A percentile compares a stretch with the other conserved stretches of the same genome.
Conservation (phyloP, 2,888 invertebrate species). For the Odontocerum albicorne region DNA sequence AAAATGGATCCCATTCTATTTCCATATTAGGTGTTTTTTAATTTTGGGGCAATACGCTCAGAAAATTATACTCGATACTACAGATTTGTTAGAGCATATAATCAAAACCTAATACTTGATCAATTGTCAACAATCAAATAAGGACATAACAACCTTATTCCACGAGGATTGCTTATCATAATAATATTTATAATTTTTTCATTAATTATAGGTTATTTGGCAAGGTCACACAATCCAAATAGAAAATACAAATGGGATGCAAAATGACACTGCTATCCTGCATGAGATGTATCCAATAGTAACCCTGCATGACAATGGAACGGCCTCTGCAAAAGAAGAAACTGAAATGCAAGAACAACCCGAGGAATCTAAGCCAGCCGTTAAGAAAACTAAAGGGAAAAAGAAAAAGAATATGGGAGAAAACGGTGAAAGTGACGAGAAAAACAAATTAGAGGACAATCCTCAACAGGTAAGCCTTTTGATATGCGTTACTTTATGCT, state of each 20-base stretch:
- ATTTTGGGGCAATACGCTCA: too few species aligned
- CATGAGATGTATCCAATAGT: conserved; percentile 34
- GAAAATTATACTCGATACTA: too few species aligned
- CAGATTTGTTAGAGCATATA: too few species aligned
- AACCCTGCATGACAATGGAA: conserved; percentile 39
- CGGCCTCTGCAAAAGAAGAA: conserved; percentile 49
- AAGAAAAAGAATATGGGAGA: conserved; percentile 53
- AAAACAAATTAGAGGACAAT: conserved; percentile 70
- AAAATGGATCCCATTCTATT: too few species aligned
- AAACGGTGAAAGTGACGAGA: conserved; percentile 58
- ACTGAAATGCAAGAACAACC: conserved; percentile 44
- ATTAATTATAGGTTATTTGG: conserved; percentile 61
- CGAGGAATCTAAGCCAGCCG: conserved; percentile 54
- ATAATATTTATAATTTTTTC: too few species aligned
- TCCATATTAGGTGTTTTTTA: too few species aligned
- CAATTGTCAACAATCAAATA: too few species aligned
- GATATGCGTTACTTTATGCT: background rate
- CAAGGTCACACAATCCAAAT: conserved; percentile 68
- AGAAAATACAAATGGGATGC: conserved; percentile 50
- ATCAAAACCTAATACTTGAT: too few species aligned
- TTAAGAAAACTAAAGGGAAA: conserved; percentile 50
- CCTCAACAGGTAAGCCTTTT: conserved; percentile 54
- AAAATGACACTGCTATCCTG: conserved; percentile 30
- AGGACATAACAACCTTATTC: too few species aligned
- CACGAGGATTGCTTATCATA: too few species aligned